A percentile compares a stretch with the other conserved stretches of the same genome.
Conservation (phyloP, 1,140 invertebrate species). For the Andricus grossulariae region DNA sequence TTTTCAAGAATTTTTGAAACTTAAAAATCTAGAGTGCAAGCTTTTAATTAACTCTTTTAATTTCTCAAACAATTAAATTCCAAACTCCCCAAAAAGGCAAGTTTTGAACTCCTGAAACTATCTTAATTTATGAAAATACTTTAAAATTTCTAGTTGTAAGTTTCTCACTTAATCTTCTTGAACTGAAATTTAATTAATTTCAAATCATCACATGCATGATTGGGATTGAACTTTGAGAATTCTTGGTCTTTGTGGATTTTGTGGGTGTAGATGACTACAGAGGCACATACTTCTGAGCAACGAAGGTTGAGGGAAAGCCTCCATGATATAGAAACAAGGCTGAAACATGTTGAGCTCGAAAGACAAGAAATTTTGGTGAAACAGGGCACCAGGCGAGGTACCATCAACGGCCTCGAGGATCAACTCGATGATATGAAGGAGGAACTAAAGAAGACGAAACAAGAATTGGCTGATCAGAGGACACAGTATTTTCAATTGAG, state of each 20-base stretch:
- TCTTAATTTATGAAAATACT: too few species aligned
- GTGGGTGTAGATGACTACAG: conserved; percentile 73
- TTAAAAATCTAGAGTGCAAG: too few species aligned
- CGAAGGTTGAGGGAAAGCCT: conserved; percentile 64
- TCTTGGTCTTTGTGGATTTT: conserved; percentile 42
- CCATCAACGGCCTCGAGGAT: conserved; percentile 67
- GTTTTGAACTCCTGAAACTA: too few species aligned
- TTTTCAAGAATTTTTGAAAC: too few species aligned
- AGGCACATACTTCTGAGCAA: conserved; percentile 74
- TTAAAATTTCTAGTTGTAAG: too few species aligned
- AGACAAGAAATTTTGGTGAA: conserved; percentile 68
- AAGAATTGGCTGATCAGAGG: conserved; percentile 67
- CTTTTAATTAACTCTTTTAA: too few species aligned
- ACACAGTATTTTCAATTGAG: conserved; percentile 71
- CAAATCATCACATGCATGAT: conserved; percentile 3
- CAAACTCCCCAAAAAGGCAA: too few species aligned
- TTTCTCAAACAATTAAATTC: too few species aligned
- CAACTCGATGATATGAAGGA: conserved; percentile 65
- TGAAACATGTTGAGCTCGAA: conserved; percentile 67
- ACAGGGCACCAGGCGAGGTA: conserved; percentile 65
- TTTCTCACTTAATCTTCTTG: too few species aligned
- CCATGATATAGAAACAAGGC: conserved; percentile 63
- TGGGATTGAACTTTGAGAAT: conserved; percentile 44
- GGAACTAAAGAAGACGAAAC: conserved; percentile 65
- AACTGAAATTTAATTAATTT: not conserved